A percentile compares a stretch with the other conserved stretches of the same genome.
Conservation (phyloP, 1,140 invertebrate species). For the Pemphigus obesinymphae region DNA sequence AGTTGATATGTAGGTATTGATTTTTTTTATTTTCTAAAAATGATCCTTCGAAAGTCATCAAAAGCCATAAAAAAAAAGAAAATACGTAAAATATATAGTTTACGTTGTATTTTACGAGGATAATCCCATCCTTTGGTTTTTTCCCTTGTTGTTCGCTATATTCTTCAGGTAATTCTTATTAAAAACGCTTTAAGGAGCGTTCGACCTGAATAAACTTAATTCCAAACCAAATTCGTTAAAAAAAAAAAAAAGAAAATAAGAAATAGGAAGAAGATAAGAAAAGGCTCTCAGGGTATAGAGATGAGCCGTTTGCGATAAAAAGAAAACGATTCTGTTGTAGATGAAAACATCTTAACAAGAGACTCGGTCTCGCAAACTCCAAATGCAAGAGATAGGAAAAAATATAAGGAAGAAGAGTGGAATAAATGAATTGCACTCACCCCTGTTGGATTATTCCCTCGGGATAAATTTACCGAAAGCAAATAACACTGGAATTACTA, state of each 20-base stretch:
- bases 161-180: conserved; percentile 29
- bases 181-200: conserved; percentile 10
- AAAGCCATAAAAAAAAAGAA: neutral
- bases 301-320: conserved; percentile 18
- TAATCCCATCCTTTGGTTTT: neutral
- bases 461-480: conserved; percentile 30
- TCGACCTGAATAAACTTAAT: conserved; percentile 33
- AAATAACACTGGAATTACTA: conserved; percentile 1
- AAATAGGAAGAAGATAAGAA: neutral
- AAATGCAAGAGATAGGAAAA: neutral
- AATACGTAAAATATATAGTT: neutral
- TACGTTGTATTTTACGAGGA: neutral
- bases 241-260: neutral
- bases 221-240: conserved; percentile 3
- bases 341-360: conserved; percentile 31
- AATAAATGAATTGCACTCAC: conserved; percentile 32
- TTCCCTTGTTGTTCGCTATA: neutral
- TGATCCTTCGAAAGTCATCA: neutral
- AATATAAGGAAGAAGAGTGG: neutral
- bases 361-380: neutral
- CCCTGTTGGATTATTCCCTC: conserved; percentile 17
- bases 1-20: too few relatives aligned
- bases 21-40: too few relatives aligned
- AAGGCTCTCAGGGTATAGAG: neutral
- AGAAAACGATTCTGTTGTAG: conserved; percentile 26